Evolutionary conservation across 2,888 invertebrate genomes (phyloP), one percentile per base, ranked within the genome.

Genomic region (Cancer borealis): DNA sequence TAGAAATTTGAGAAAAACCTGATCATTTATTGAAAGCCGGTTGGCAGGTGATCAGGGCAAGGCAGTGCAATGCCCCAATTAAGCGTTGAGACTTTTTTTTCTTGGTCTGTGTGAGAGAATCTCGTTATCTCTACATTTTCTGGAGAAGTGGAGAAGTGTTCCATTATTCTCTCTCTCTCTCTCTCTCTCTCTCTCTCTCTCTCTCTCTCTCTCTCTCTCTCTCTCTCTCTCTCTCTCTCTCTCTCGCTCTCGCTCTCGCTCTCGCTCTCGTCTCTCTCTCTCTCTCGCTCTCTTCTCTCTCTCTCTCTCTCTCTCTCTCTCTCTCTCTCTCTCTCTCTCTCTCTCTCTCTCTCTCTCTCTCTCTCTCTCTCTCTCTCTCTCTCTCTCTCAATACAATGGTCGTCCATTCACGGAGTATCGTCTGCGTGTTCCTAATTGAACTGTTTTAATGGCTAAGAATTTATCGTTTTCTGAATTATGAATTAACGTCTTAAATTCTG

Each of bases 61-160:
- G 66, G 91, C 73, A 73, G 91, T 91, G 91, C 91, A 91, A 91
- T 91, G 91, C 66, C 91, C 91, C 91, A 91, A 91, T 91, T 91
- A 91, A 91, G 73, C n/a, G 73, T 8, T n/a, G 45, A 39, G 91
- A 21, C n/a, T 46, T 47, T 45, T 47, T 66, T 46, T 47, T 45
- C 26, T 88, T 47, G 45, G 66, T 66, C 17, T 30, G 79, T 79
- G 79, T 79, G 91, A 66, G 12, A 46, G 46, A 47, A 12, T 21
- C 45, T 73, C n/a, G 73, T 73, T 73, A 45, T 91, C 73, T 73
- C 10, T 46, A 88, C 47, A 91, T 66, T 91, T 91, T 73, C 66
- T 91, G n/a, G 73, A 66, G 91, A 46, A 60, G 60, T 21, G 49
- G 39, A 45, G 30, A 10, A 30, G 17, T 60, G 60, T 91, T 73